Evolutionary conservation across 2,888 invertebrate genomes (phyloP), one percentile per base, ranked within the genome.

Genomic region (Apotomis turbidana): DNA sequence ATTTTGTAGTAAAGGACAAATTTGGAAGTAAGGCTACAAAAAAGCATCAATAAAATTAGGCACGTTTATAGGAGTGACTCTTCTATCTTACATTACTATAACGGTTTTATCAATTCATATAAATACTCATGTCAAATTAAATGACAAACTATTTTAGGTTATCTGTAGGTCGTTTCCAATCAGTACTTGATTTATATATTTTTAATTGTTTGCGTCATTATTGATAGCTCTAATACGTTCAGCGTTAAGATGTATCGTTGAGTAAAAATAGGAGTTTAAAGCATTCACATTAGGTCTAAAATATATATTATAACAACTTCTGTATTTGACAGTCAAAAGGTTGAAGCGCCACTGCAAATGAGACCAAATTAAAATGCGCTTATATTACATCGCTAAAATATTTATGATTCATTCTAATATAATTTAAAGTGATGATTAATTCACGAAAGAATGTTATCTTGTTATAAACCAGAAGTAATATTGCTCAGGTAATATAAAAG

Each of bases 41-140:
- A 81, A 80, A 74, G 74, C 72, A 74, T 79, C 76, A 79, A 85
- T 79, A 83, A 84, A 85, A 87, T 78, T 78, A 90, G 90, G 89
- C 90, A 91, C 90, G 77, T 80, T 85, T 78, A 82, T 89, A 89
- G 88, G 87, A 91, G 78, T 74, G 73, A 78, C 75, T 76, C 74
- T 71, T 61, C 74, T 76, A 74, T 76, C 80, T 82, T 80, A 82
- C 82, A 80, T 86, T 80, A 88, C 87, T 84, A 81, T 83, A 85
- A 77, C 79, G 81, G 76, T 79, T 76, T 80, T 76, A 75, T 78
- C 76, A 82, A 78, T 80, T 84, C 80, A 85, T 80, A 86, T 84
- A 87, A 89, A 89, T 78, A 84, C 84, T 81, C 84, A 81, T 80
- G 78, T 82, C 82, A 77, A 88, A 86, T 82, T 81, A 87, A 87